These are phyloP conservation scores for Thaumetopoea pityocampa DNA, from an alignment of 1,140 invertebrate genomes.

Conservation along the genomic window DNA sequence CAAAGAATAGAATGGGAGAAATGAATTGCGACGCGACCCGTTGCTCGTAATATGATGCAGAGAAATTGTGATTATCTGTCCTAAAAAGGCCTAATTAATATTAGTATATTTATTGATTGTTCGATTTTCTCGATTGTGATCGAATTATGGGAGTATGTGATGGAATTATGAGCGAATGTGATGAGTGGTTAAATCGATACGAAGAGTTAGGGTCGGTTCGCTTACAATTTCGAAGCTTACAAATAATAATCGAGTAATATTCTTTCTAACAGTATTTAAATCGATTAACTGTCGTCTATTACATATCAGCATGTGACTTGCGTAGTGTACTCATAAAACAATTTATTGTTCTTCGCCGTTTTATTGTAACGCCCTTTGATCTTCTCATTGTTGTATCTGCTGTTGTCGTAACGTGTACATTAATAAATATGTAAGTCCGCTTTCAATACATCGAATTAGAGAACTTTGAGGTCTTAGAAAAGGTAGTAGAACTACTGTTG, in stretches of 20 bases:
- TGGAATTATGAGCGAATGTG: slow-evolving; percentile 33
- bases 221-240: slow-evolving; percentile 39
- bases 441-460: slow-evolving; percentile 72
- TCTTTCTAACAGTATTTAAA: slow-evolving; percentile 56
- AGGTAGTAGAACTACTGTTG: slow-evolving; percentile 32
- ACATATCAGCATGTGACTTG: slow-evolving; percentile 73
- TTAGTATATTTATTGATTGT: slow-evolving; percentile 66
- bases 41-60: slow-evolving; percentile 55
- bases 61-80: slow-evolving; percentile 72
- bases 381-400: slow-evolving; percentile 58
- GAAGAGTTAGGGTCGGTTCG: slow-evolving; percentile 28
- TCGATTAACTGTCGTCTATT: slow-evolving; percentile 54
- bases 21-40: slow-evolving; percentile 36
- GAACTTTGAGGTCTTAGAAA: slow-evolving; percentile 37
- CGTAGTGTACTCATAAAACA: slow-evolving; percentile 47
- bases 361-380: slow-evolving; percentile 42
- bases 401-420: slow-evolving; percentile 50
- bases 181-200: slow-evolving; percentile 25
- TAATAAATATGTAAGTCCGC: slow-evolving; percentile 35
- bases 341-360: slow-evolving; percentile 45
- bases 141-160: slow-evolving; percentile 36
- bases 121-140: slow-evolving; percentile 61
- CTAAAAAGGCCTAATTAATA: slow-evolving; percentile 74
- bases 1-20: slow-evolving; percentile 49
- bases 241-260: slow-evolving; percentile 40